Percentiles rank a stretch among this genome's conserved stretches.
Conservation (phyloP, 2,113 vertebrate species). For the Emydocephalus ijimae region DNA sequence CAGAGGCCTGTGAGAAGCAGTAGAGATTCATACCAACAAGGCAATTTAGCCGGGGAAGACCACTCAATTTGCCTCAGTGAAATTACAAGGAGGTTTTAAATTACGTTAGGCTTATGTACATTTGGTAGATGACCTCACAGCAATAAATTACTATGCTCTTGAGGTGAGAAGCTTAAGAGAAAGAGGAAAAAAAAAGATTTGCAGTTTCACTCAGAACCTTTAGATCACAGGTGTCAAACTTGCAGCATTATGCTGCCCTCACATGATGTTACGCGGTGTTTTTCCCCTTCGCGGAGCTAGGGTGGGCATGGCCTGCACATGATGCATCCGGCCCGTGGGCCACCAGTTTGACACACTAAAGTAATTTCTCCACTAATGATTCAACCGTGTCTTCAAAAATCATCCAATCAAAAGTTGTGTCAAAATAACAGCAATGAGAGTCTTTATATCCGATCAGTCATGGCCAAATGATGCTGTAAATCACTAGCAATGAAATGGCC, state of each 20-base stretch:
- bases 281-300: too few species aligned
- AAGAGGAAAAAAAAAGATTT: not conserved
- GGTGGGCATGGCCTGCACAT: too few species aligned
- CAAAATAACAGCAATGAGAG: not conserved
- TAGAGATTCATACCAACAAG: not conserved
- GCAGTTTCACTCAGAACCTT: not conserved
- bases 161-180: not conserved
- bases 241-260: too few species aligned
- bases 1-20: not conserved
- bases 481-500: not conserved
- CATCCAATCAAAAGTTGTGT: not conserved
- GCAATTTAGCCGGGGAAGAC: not conserved
- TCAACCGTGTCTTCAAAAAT: not conserved
- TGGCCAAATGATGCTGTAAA: not conserved
- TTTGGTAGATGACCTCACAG: not conserved
- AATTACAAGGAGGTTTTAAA: not conserved
- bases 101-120: not conserved
- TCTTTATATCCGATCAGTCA: not conserved
- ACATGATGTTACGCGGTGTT: too few species aligned
- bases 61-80: not conserved
- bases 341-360: not conserved
- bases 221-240: not conserved
- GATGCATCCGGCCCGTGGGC: too few species aligned
- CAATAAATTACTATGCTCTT: not conserved
- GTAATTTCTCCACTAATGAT: not conserved